Percentiles rank a stretch among this genome's conserved stretches.
These are phyloP conservation scores for Maconellicoccus hirsutus DNA, from an alignment of 1,140 invertebrate genomes.

Conservation along the genomic window DNA sequence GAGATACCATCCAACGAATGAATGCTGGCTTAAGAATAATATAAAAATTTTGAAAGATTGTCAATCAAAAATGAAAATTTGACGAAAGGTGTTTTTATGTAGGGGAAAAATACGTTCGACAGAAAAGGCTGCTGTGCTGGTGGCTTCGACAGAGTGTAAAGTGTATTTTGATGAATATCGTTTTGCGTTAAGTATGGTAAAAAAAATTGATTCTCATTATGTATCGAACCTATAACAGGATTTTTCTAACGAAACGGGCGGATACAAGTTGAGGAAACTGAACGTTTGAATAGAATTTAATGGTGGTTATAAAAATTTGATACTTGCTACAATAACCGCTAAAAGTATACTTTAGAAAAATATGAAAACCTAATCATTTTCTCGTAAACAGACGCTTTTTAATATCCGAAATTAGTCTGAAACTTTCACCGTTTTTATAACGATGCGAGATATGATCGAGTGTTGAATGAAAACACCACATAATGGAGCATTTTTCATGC, in stretches of 20 bases:
- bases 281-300: not conserved
- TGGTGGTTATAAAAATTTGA: not conserved
- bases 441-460: not conserved
- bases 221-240: not conserved
- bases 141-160: not conserved
- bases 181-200: not conserved
- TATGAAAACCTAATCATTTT: not conserved
- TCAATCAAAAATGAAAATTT: not conserved
- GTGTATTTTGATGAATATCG: not conserved
- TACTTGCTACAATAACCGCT: not conserved
- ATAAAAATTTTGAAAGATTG: not conserved
- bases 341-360: no score
- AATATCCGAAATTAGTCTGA: conserved; percentile 9
- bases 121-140: not conserved
- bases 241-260: not conserved
- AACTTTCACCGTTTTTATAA: not conserved
- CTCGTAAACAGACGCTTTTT: not conserved
- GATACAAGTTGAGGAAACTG: not conserved
- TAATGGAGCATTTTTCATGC: no score
- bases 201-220: not conserved
- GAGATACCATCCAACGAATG: no score
- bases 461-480: no score
- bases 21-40: no score
- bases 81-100: not conserved
- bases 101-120: not conserved